These are phyloP conservation scores for Ferdinandea cuprea DNA, from an alignment of 2,888 invertebrate species.

Conservation along the genomic window DNA sequence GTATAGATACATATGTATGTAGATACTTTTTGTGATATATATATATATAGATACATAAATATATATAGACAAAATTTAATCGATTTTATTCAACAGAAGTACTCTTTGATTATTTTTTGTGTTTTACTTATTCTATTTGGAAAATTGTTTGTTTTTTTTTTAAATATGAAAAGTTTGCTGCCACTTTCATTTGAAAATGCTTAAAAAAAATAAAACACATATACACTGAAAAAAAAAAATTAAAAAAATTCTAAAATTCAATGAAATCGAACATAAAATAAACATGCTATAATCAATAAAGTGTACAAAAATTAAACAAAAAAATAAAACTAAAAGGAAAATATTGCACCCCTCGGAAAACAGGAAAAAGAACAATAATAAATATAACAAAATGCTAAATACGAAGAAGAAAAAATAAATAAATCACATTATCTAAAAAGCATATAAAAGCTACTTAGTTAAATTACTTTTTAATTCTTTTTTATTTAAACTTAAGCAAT, in stretches of 20 bases:
- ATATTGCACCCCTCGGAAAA: constrained; percentile 16
- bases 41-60: constrained; percentile 27
- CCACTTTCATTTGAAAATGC: constrained; percentile 39
- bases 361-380: constrained; percentile 16
- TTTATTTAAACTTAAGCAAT: neutral
- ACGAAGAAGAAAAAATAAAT: constrained; percentile 65
- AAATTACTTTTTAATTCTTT: constrained; percentile 13
- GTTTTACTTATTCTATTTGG: neutral
- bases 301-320: constrained; percentile 61
- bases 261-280: constrained; percentile 27
- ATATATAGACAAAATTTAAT: constrained; percentile 50
- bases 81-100: constrained; percentile 72
- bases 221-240: constrained; percentile 24
- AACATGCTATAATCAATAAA: constrained; percentile 37
- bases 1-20: constrained; percentile 34
- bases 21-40: constrained; percentile 28
- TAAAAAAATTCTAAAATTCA: constrained; percentile 5
- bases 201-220: constrained; percentile 22
- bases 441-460: constrained; percentile 20
- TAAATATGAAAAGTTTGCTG: constrained; percentile 48
- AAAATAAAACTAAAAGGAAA: constrained; percentile 25
- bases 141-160: constrained; percentile 18
- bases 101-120: constrained; percentile 14
- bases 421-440: constrained; percentile 17
- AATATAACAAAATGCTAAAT: constrained; percentile 65